Base-by-base conservation (phyloP, 92 coral and sea anemone genomes). In the Phenganax marumi region DNA sequence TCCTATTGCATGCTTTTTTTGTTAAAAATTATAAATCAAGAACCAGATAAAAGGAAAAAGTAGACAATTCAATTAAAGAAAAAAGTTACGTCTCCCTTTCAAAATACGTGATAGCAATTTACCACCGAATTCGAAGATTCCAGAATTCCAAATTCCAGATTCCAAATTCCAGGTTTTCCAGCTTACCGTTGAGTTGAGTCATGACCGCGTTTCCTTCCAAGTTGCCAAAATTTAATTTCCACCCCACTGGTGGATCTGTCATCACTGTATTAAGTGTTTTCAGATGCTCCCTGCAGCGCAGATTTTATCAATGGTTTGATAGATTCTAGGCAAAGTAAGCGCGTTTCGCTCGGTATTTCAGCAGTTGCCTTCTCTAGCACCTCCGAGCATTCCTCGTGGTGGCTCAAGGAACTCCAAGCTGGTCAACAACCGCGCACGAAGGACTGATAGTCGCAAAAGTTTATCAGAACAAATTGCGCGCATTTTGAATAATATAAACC, bases 231-330 rank as follows among this genome's bases (percentile, higher is more conserved):
- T 8, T 16, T 7, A 26, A 49, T 48, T 52, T 17, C 23, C 26
- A 23, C 50, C 58, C 12, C 8, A 49, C 56, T 4, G 1, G 77
- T 3, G 13, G 2, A 50, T 76, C 81, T 56, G 56, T 76, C 81
- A 76, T 23, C 81, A 57, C 52, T 50, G 55, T 56, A 49, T 76
- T 68, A 76, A 76, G 57, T 76, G 50, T 50, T 17, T 74, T 33
- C n/a, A 47, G 4, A 22, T 51, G 22, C 25, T 55, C 33, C 24
- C 11, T 22, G 9, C 43, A 33, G 43, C 43, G 43, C 43, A 76
- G 68, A 12, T 26, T 5, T 21, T 57, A 54, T 54, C 68, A 21
- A 76, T 54, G 10, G 16, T 11, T 16, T 63, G 53, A 25, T 53
- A 52, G 65, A 58, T 6, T 5, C 43, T 33, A 33, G 3, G 43